phyloP scores from a whole-genome alignment of 2,888 invertebrate genomes.

The Campoplex capitator region DNA sequence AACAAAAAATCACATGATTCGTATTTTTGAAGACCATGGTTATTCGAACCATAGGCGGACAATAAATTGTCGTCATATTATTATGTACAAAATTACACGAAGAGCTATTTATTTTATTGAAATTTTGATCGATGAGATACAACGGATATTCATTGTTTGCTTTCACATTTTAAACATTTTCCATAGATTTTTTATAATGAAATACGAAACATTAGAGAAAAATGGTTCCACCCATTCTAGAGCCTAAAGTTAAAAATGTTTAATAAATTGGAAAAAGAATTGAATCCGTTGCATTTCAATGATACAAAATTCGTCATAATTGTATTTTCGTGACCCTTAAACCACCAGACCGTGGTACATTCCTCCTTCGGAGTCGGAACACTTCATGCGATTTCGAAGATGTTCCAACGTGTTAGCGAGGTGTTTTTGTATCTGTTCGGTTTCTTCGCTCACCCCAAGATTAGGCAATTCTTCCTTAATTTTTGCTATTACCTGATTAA shows the following conservation, averaged over 20 bases:
- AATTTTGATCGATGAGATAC: neutral
- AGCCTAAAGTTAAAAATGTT: neutral
- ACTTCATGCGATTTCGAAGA: slow-evolving; percentile 89
- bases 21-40: neutral
- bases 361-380: slow-evolving; percentile 88
- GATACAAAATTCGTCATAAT: neutral
- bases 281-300: slow-evolving; percentile 9
- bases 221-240: neutral
- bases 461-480: slow-evolving; percentile 97
- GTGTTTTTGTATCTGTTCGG: slow-evolving; percentile 98
- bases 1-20: slow-evolving; percentile 31
- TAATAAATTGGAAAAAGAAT: neutral
- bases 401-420: slow-evolving; percentile 96
- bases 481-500: slow-evolving; percentile 93
- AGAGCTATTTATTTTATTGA: neutral
- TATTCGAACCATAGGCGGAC: slow-evolving; percentile 32
- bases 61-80: slow-evolving; percentile 35
- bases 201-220: neutral
- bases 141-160: neutral
- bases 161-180: neutral
- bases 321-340: slow-evolving; percentile 76
- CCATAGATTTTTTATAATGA: neutral
- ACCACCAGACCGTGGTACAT: slow-evolving; percentile 88
- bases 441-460: slow-evolving; percentile 97
- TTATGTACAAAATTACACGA: slow-evolving; percentile 76